phyloP scores from a whole-genome alignment of 1,140 invertebrate species.

The Sitobion miscanthi region DNA sequence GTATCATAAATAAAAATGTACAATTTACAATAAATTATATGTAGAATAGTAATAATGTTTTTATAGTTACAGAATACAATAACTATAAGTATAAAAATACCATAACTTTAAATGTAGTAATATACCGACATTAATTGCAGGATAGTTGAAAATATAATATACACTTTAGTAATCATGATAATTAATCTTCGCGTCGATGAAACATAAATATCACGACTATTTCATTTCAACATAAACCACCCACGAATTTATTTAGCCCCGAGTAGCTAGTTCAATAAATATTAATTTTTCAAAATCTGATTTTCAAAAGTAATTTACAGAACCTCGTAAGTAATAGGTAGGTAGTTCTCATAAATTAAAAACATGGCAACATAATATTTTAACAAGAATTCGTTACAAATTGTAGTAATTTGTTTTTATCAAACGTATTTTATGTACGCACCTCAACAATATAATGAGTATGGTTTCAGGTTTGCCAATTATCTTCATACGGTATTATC shows the following conservation, averaged over 20 bases:
- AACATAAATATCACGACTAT: slow-evolving; percentile 27
- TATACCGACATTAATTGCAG: neutral
- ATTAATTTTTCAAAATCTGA: neutral
- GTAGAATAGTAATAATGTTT: neutral
- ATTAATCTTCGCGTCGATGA: neutral
- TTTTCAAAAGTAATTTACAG: neutral
- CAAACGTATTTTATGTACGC: neutral
- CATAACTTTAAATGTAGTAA: neutral
- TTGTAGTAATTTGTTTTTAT: neutral
- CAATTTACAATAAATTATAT: neutral
- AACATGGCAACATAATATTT: neutral
- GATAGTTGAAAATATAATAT: neutral
- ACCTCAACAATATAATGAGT: neutral
- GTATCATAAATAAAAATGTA: neutral
- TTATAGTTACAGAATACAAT: neutral
- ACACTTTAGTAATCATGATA: slow-evolving; percentile 19
- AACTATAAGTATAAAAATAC: neutral
- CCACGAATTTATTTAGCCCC: slow-evolving; percentile 14
- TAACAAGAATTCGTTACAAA: neutral
- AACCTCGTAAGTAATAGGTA: neutral
- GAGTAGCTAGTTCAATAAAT: slow-evolving; percentile 5
- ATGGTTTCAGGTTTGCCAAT: neutral
- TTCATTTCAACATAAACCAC: neutral
- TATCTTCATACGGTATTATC: neutral
- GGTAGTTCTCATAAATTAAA: neutral